phyloP scores from a whole-genome alignment of 2,888 invertebrate species.

The Hecatera dysodea region DNA sequence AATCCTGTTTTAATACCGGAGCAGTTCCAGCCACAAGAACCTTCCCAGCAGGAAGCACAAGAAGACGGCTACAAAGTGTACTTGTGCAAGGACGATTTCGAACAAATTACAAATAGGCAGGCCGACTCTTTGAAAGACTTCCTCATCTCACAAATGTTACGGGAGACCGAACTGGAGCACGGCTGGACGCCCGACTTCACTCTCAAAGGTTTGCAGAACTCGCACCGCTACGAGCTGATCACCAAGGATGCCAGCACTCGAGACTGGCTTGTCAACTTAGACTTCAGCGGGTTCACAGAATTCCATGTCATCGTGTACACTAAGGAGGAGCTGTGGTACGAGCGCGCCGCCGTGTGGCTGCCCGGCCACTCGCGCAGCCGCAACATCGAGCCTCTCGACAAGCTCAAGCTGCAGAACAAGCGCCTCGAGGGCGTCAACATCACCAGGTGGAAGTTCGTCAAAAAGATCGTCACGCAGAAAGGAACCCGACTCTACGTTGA shows the following conservation, averaged over 20 bases:
- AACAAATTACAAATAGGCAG: slow-evolving; percentile 75
- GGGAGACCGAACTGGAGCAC: slow-evolving; percentile 69
- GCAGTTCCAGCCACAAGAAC: slow-evolving; percentile 9
- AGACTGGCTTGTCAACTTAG: slow-evolving; percentile 81
- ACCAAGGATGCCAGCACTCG: slow-evolving; percentile 78
- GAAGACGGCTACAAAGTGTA: slow-evolving; percentile 74
- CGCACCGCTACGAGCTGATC: slow-evolving; percentile 78
- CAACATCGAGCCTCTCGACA: slow-evolving; percentile 79
- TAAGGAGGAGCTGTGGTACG: slow-evolving; percentile 85
- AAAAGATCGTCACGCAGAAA: slow-evolving; percentile 79
- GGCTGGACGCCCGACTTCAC: slow-evolving; percentile 83
- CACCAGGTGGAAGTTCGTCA: slow-evolving; percentile 85
- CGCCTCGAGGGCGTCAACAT: slow-evolving; percentile 77
- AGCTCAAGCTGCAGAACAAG: slow-evolving; percentile 83
- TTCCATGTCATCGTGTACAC: slow-evolving; percentile 84
- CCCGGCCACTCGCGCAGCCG: slow-evolving; percentile 82
- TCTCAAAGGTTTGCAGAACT: slow-evolving; percentile 80
- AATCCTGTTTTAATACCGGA: slow-evolving; percentile 21
- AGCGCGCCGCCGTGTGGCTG: slow-evolving; percentile 86
- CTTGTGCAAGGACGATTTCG: slow-evolving; percentile 84
- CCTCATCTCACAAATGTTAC: slow-evolving; percentile 77
- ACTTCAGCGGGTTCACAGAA: slow-evolving; percentile 77
- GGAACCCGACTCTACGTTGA: slow-evolving; percentile 86
- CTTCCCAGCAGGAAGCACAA: background rate
- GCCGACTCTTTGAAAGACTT: slow-evolving; percentile 77